phyloP scores from a whole-genome alignment of 1,140 invertebrate genomes.

The Drosophila erecta region DNA sequence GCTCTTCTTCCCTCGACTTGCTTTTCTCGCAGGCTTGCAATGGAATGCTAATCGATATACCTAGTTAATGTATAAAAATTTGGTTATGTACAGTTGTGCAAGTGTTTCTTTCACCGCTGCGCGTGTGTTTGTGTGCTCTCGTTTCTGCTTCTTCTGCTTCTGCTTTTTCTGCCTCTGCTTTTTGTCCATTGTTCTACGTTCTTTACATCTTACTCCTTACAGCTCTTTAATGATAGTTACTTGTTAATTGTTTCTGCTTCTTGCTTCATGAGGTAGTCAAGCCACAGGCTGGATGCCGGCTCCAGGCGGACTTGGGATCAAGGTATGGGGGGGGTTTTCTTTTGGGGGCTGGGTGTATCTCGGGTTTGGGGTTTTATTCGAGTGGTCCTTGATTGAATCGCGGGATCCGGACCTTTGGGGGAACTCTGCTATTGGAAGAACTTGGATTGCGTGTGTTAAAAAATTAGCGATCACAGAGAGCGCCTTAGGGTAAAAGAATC shows the following conservation, averaged over 20 bases:
- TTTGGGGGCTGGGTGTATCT: background rate
- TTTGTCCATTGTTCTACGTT: slow-evolving; percentile 3
- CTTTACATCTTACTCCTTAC: slow-evolving; percentile 11
- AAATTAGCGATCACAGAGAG: too few species aligned
- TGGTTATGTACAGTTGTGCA: slow-evolving; percentile 72
- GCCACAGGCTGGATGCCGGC: slow-evolving; percentile 62
- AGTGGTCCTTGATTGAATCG: slow-evolving; percentile 31
- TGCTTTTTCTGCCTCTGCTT: background rate
- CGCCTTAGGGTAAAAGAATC: background rate
- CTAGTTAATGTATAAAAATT: slow-evolving; percentile 47
- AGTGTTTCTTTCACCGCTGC: slow-evolving; percentile 25
- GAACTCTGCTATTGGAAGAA: slow-evolving; percentile 56
- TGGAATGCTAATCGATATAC: slow-evolving; percentile 77
- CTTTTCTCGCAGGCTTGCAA: slow-evolving; percentile 49
- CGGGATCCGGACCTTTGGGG: background rate
- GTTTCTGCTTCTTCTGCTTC: slow-evolving; percentile 1
- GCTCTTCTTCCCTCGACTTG: slow-evolving; percentile 14
- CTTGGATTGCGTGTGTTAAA: slow-evolving; percentile 52
- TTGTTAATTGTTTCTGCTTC: slow-evolving; percentile 55
- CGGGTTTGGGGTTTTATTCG: slow-evolving; percentile 52
- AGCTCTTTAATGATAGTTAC: slow-evolving; percentile 48
- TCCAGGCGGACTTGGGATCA: slow-evolving; percentile 51
- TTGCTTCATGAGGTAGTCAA: slow-evolving; percentile 74
- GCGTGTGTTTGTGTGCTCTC: slow-evolving; percentile 24
- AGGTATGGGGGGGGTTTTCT: background rate